phyloP scores from a whole-genome alignment of 2,888 invertebrate species.

The Augochlorella aurata region DNA sequence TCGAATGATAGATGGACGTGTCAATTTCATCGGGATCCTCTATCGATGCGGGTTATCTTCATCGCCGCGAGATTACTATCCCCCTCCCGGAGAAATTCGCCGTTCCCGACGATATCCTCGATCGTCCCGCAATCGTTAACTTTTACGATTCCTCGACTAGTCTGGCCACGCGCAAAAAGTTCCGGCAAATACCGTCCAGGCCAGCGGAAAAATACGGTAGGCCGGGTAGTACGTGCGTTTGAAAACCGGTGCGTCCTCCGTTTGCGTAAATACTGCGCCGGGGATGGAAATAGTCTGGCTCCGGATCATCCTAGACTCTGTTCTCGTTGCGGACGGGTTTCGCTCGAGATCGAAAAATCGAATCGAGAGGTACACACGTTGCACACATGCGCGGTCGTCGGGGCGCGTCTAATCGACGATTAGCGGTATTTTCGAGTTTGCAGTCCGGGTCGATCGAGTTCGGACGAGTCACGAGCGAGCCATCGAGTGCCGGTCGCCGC shows the following conservation, averaged over 20 bases:
- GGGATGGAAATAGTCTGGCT: no score
- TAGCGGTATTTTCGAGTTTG: constrained; percentile 14
- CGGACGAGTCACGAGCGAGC: constrained; percentile 12
- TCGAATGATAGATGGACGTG: constrained; percentile 76
- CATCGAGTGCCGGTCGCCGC: constrained; percentile 65
- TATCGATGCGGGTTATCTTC: constrained; percentile 74
- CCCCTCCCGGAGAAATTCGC: neutral
- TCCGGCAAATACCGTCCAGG: no score
- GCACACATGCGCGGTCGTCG: neutral
- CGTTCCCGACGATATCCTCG: neutral
- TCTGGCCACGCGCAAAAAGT: neutral
- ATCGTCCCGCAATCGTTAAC: neutral
- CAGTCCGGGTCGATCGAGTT: constrained; percentile 9
- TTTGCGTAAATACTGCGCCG: no score
- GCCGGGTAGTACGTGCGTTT: no score
- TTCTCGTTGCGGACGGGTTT: neutral
- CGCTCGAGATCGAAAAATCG: neutral
- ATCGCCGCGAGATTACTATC: constrained; percentile 63
- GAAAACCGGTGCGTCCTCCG: no score
- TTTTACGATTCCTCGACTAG: neutral
- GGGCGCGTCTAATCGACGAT: constrained; percentile 11
- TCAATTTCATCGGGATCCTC: constrained; percentile 74
- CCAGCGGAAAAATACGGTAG: no score
- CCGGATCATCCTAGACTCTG: no score
- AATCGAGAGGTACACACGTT: neutral